Evolutionary conservation across 2,797 vertebrate species (phyloP).

Genomic region (Buphagus erythrorhynchus): DNA sequence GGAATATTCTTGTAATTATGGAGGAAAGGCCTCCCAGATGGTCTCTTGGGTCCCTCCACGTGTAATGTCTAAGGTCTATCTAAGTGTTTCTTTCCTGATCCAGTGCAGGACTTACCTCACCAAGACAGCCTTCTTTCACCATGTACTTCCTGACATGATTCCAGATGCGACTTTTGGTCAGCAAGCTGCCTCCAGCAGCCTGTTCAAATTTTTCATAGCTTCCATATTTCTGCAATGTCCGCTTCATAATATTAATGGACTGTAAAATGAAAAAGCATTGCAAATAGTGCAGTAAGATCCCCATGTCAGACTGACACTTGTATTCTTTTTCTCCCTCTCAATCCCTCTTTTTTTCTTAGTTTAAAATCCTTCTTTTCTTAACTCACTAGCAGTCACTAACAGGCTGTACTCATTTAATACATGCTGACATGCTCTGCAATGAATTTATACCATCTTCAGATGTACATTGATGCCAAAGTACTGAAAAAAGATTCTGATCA

Average conservation of each 20-base stretch:
- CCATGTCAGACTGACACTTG: background rate
- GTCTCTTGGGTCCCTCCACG: background rate
- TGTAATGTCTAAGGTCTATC: background rate
- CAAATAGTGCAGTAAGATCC: background rate
- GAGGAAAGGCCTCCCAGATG: background rate
- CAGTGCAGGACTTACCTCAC: conserved; percentile 81
- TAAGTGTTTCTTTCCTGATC: background rate
- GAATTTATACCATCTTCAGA: background rate
- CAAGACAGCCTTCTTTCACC: conserved; percentile 92
- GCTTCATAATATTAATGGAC: conserved; percentile 91
- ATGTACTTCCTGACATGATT: conserved; percentile 91
- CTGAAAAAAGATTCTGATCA: background rate
- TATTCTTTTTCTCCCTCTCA: background rate
- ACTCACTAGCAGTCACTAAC: background rate
- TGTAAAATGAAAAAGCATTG: conserved; percentile 52
- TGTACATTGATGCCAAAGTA: background rate
- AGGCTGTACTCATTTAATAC: background rate
- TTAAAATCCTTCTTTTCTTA: background rate
- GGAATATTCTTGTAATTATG: background rate
- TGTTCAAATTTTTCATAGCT: conserved; percentile 93
- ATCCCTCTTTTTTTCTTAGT: background rate
- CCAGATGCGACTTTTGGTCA: conserved; percentile 88
- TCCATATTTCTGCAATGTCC: conserved; percentile 88
- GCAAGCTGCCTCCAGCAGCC: conserved; percentile 88
- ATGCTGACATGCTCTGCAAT: background rate